These are phyloP conservation scores for Paralichthys olivaceus DNA, from an alignment of 2,113 vertebrate genomes.

Conservation along the genomic window DNA sequence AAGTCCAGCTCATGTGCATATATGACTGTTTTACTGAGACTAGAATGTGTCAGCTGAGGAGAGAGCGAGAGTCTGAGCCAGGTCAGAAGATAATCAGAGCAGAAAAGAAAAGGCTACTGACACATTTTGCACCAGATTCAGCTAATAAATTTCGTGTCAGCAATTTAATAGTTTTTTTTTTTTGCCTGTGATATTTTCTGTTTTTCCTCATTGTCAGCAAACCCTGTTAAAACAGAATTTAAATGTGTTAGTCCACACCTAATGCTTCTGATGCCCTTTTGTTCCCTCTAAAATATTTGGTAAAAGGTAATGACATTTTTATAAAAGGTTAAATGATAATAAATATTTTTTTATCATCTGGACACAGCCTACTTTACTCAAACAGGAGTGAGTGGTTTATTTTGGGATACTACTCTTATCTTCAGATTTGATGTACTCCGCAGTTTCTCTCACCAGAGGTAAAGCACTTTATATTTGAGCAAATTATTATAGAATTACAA, in stretches of 20 bases:
- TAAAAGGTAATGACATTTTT: background rate
- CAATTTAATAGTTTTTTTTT: background rate
- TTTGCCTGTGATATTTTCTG: background rate
- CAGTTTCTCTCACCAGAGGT: too few species aligned
- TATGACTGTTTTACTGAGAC: background rate
- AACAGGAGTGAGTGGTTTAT: too few species aligned
- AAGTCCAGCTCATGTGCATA: background rate
- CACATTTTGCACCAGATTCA: background rate
- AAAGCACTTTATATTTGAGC: too few species aligned
- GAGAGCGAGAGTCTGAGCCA: background rate
- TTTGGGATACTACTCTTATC: too few species aligned
- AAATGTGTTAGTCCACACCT: background rate
- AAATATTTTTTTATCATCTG: too few species aligned
- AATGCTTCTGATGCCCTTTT: background rate
- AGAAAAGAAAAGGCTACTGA: background rate
- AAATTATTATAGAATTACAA: too few species aligned
- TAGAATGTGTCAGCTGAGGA: constrained; percentile 3
- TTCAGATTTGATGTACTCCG: too few species aligned
- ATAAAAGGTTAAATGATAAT: too few species aligned
- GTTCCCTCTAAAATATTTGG: background rate
- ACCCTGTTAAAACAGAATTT: background rate
- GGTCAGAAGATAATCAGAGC: constrained; percentile 10
- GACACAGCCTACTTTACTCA: too few species aligned
- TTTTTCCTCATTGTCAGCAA: background rate
- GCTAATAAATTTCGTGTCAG: background rate